These are phyloP conservation scores for Linyphia triangularis DNA, from an alignment of 2,888 invertebrate species.

Conservation along the genomic window DNA sequence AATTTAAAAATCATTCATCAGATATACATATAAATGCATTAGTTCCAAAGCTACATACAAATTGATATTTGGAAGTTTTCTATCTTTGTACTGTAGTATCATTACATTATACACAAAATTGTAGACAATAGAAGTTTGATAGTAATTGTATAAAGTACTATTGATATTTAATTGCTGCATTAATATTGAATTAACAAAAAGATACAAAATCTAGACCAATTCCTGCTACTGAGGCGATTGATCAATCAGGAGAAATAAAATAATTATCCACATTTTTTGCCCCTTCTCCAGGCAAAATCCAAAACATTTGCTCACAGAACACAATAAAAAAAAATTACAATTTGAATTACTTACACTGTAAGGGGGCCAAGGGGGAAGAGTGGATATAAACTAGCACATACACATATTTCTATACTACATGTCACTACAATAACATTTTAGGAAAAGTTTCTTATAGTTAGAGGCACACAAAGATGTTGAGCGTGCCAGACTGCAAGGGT, in stretches of 20 bases:
- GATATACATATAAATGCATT: not conserved
- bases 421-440: slow-evolving; percentile 66
- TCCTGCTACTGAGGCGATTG: not conserved
- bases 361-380: slow-evolving; percentile 30
- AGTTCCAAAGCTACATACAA: too few relatives aligned
- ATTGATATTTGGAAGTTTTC: not conserved
- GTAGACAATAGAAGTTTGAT: not conserved
- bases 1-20: slow-evolving; percentile 6
- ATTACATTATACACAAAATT: not conserved
- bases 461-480: slow-evolving; percentile 22
- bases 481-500: slow-evolving; percentile 54
- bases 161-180: not conserved
- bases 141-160: not conserved
- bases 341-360: slow-evolving; percentile 22
- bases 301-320: slow-evolving; percentile 2
- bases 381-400: slow-evolving; percentile 71
- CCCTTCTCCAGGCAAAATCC: not conserved
- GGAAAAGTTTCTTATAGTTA: slow-evolving; percentile 56
- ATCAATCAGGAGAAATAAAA: not conserved
- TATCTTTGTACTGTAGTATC: not conserved
- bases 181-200: not conserved
- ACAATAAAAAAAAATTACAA: slow-evolving; percentile 30
- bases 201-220: not conserved
- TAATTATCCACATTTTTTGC: slow-evolving; percentile 21
- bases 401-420: slow-evolving; percentile 70